Evolutionary conservation across 2,113 vertebrate species (phyloP).

Genomic region (Sardina pilchardus): DNA sequence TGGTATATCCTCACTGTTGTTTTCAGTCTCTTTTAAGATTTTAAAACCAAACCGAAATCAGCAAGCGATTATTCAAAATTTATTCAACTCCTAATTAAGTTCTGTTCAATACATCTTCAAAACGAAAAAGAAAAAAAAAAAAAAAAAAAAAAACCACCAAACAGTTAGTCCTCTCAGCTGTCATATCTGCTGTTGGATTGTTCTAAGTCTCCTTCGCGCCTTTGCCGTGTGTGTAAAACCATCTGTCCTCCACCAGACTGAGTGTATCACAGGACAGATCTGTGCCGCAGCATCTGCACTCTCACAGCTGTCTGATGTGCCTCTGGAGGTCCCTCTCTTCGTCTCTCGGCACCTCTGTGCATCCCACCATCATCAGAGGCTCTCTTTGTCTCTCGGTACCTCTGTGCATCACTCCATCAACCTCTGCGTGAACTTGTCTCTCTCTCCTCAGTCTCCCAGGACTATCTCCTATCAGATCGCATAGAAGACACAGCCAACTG

Average conservation of each 20-base stretch:
- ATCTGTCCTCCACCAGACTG: constrained; percentile 53
- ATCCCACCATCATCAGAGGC: neutral
- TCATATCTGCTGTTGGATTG: neutral
- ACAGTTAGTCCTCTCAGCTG: neutral
- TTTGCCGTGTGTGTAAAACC: constrained; percentile 34
- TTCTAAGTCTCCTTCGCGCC: neutral
- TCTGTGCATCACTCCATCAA: constrained; percentile 26
- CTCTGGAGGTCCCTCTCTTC: neutral
- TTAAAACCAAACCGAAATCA: neutral
- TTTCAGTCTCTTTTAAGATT: neutral
- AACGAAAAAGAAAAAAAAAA: neutral
- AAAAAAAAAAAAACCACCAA: too few relatives aligned
- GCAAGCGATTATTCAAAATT: neutral
- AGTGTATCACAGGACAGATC: constrained; percentile 65
- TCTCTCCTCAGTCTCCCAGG: neutral
- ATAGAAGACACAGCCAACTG: neutral
- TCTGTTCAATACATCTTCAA: neutral
- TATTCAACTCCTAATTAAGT: neutral
- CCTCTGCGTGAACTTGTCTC: neutral
- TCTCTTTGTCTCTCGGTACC: constrained; percentile 6
- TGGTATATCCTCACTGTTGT: neutral
- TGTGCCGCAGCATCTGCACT: constrained; percentile 64
- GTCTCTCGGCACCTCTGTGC: neutral
- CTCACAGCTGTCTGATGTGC: constrained; percentile 29
- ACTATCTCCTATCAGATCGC: neutral